Base-by-base conservation (phyloP, 2,797 vertebrate genomes). In the Delichon dasypus region DNA sequence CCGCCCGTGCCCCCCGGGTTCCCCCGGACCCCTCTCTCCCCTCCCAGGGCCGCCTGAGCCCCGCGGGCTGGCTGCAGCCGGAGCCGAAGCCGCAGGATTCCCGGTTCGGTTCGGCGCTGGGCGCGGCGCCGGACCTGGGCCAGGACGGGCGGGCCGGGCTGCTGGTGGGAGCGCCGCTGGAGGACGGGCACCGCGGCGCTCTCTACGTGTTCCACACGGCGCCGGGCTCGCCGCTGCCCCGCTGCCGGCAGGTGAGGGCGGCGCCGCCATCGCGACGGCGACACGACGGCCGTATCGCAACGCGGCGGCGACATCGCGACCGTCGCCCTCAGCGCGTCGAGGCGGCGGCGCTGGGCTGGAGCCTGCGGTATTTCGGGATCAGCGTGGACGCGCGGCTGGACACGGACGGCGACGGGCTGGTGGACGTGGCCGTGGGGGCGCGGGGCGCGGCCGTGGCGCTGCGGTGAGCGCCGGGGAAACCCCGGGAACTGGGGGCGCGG, bases 371-470 rank as follows among this genome's bases (percentile, higher is more conserved):
- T 90, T 99, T 99, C 57, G 99, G 99, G 53, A 98, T 98, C 85
- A 99, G 99, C 68, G 92, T 99, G 92, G 99, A 98, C 1, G 98
- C 98, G 32, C 98, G 95, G 47, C 70, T 98, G 85, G 99, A 99
- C 97, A 96, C 99, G 97, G 98, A 99, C 9, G 99, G 99, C 48
- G 99, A 99, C 36, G 97, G 98, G 27, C 97, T 99, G 72, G 97
- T 99, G 85, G 99, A 99, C 86, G 94, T 99, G 96, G 98, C 99
- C 4, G 98, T 99, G 58, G 99, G 99, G 51, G 98, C 99, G 2
- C 98, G 98, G 62, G 99, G 99, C 48, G 98, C 96, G 4, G 99
- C 98, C 3, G 96, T 99, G 19, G 91, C 99, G 82, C 61, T 88
- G 53, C 17, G 61, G 36, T 36, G 36, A 36, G 36, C 36, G 36